Percentiles rank a stretch among this genome's conserved stretches.
phyloP scores from a whole-genome alignment of 2,113 vertebrate genomes.

The Microcebus griseorufus region DNA sequence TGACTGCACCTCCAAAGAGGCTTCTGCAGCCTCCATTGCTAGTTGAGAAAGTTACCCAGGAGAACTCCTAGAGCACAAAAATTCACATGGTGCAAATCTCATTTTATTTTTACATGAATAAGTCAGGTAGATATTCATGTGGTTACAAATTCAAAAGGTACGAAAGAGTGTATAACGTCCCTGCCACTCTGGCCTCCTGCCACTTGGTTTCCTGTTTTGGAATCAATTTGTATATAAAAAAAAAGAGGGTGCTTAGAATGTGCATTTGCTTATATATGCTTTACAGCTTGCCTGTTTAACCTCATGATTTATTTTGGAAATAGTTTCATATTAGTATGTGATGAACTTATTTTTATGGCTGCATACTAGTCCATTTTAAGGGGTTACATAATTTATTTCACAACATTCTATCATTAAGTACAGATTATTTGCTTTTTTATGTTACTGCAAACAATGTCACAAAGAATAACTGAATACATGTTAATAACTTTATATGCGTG shows the following conservation, averaged over 20 bases:
- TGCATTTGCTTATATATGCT: neutral
- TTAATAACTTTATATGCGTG: neutral
- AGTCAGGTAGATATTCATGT: slow-evolving; percentile 29
- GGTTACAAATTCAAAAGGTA: neutral
- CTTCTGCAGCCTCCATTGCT: neutral
- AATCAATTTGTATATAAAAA: neutral
- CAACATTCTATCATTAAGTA: neutral
- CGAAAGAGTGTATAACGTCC: neutral
- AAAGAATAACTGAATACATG: neutral
- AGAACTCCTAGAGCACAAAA: neutral
- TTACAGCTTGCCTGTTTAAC: neutral
- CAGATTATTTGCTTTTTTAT: neutral
- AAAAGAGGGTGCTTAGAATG: neutral
- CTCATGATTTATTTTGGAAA: neutral
- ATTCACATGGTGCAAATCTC: neutral
- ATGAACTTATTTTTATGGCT: neutral
- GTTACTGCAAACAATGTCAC: neutral
- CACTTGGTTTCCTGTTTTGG: neutral
- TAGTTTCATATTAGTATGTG: neutral
- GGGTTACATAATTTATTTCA: neutral
- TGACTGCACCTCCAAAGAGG: neutral
- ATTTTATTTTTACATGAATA: slow-evolving; percentile 43
- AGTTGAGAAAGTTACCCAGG: slow-evolving; percentile 1
- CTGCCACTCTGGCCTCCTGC: neutral
- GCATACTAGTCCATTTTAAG: neutral